Evolutionary conservation across 2,113 vertebrate genomes (phyloP), one percentile per base, ranked within the genome.

Genomic region (Notothenia coriiceps): DNA sequence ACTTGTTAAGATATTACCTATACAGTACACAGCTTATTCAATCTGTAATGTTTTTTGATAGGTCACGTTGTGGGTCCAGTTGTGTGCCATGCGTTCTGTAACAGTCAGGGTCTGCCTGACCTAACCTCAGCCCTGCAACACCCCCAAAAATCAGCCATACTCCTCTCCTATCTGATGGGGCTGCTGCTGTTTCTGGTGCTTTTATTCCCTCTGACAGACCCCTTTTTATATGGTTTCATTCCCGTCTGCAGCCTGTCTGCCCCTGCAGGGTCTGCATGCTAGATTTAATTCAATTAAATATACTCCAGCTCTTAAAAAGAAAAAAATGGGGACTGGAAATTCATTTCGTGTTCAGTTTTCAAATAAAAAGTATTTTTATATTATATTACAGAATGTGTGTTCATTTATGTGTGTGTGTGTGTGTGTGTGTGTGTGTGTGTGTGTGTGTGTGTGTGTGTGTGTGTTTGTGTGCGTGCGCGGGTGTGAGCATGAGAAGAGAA

Each of bases 51-150:
- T 77, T 18, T 43, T 15, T 57, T 7, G 54, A 1, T 72, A 96
- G 96, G 95, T 67, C 95, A 96, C 79, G 76, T 96, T 70, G 89
- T 95, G 12, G 94, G 94, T 55, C 95, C 94, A 0, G 92, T 96
- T 46, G 90, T 96, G 85, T 96, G 95, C 70, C 95, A 95, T 78
- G 96, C 94, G 0, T 96, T 97, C 90, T 96, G 95, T 75, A 96
- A 95, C 90, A 95, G 94, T 84, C 95, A 95, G 86, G 95, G 95
- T 10, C 95, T 96, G 22, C 96, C 95, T 0, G 94, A 95, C 0
- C 82, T 96, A 13, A 89, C 91, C 0, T 93, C 93, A 0, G 95
- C 93, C 35, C 83, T 95, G 72, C 90, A 93, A 20, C 72, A 76
- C 73, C 73, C 77, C 62, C 60, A 80, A 5, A 40, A 15, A 17